Conservation (phyloP, 2,888 invertebrate genomes). For the Paralinhomoeus sp. region DNA sequence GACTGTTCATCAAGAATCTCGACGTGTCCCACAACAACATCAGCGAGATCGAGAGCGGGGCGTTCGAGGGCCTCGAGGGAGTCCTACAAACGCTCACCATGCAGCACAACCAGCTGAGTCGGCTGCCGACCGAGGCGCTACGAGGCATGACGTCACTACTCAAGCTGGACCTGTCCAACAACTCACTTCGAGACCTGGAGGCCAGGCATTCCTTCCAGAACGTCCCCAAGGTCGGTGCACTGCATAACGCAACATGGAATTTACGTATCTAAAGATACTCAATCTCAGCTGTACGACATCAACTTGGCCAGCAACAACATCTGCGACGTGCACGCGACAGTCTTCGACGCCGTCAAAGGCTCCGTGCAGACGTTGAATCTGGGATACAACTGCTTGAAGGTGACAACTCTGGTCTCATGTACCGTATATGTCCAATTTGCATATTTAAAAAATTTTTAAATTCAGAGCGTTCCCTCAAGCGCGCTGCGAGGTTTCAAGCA, state of each 20-base stretch:
- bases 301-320: conserved; percentile 21
- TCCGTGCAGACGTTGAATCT: conserved; percentile 21
- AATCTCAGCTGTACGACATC: neutral
- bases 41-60: conserved; percentile 11
- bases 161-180: conserved; percentile 20
- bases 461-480: conserved; percentile 5
- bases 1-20: conserved; percentile 20
- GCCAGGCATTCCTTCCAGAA: conserved; percentile 13
- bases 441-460: neutral
- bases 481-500: conserved; percentile 23
- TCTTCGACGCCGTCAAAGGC: conserved; percentile 19
- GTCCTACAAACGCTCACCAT: conserved; percentile 17
- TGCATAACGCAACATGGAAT: no score
- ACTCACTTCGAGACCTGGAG: conserved; percentile 16
- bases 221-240: conserved; percentile 14
- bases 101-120: neutral
- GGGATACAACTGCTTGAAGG: conserved; percentile 17
- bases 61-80: conserved; percentile 18
- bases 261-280: neutral
- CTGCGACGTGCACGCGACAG: conserved; percentile 14
- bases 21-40: conserved; percentile 17
- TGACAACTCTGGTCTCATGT: conserved; percentile 9
- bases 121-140: conserved; percentile 13
- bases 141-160: conserved; percentile 12
- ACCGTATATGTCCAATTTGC: neutral